Percentiles rank a stretch among this genome's conserved stretches.
Evolutionary conservation across 53 echinoderm and acorn worm genomes (phyloP).

Genomic region (Luidia sarsii): DNA sequence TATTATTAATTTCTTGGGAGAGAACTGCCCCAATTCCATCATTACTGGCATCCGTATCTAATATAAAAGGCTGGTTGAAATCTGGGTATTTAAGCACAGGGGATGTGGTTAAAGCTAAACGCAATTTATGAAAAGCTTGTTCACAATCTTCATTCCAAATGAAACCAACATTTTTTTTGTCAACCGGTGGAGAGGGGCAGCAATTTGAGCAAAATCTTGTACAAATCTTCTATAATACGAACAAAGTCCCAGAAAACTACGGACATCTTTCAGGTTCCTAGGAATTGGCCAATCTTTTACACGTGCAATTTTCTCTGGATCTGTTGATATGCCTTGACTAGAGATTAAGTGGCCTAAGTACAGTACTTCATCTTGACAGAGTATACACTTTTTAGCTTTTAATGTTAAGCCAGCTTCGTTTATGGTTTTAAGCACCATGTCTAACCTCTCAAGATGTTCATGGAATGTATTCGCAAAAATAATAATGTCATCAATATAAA

Average conservation of each 20-base stretch:
- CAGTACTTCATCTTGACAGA: background rate
- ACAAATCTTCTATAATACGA: constrained; percentile 36
- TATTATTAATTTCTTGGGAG: constrained; percentile 13
- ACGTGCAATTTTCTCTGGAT: constrained; percentile 38
- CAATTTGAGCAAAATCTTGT: constrained; percentile 19
- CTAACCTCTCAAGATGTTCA: constrained; percentile 1
- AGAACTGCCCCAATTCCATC: constrained; percentile 14
- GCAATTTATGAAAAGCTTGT: background rate
- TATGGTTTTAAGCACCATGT: constrained; percentile 1
- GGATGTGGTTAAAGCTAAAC: background rate
- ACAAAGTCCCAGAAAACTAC: constrained; percentile 29
- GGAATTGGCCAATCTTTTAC: constrained; percentile 30
- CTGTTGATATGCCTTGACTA: constrained; percentile 28
- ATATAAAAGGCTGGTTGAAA: background rate
- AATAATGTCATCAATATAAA: constrained; percentile 29
- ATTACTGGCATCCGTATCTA: constrained; percentile 35
- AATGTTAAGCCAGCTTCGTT: constrained; percentile 18
- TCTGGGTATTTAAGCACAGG: constrained; percentile 11
- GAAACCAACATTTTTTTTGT: background rate
- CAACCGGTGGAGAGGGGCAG: constrained; percentile 5
- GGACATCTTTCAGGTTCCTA: background rate
- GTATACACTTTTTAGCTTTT: constrained; percentile 35
- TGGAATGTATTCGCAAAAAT: constrained; percentile 44
- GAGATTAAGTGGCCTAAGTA: constrained; percentile 32
- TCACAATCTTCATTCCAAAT: too few relatives aligned